phyloP scores from a whole-genome alignment of 1,140 invertebrate species.

The Copidosoma floridanum region DNA sequence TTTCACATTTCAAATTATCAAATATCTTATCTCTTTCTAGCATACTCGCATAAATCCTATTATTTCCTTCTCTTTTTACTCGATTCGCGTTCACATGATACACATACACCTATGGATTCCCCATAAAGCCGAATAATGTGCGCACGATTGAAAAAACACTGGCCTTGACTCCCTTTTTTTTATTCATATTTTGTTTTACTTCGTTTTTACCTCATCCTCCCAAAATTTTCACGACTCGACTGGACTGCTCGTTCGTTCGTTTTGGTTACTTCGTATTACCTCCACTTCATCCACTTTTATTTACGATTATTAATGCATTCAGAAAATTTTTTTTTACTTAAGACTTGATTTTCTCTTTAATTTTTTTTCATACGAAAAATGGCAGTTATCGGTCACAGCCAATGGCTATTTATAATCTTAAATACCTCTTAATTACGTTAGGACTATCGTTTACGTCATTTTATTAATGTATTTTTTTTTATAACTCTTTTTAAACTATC shows the following conservation, averaged over 20 bases:
- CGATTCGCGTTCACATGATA: conserved; percentile 9
- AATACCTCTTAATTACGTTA: conserved; percentile 34
- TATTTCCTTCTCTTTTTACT: conserved; percentile 6
- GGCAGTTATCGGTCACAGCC: conserved; percentile 59
- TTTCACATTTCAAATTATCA: too few species aligned
- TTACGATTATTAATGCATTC: conserved; percentile 1
- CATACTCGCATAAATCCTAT: not conserved
- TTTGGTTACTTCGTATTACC: not conserved
- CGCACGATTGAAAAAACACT: conserved; percentile 25
- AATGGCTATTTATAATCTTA: conserved; percentile 55
- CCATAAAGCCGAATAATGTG: conserved; percentile 25
- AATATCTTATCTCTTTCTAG: conserved; percentile 12
- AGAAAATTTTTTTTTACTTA: conserved; percentile 21
- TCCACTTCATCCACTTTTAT: not conserved
- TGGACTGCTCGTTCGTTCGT: not conserved
- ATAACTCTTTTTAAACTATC: conserved; percentile 25
- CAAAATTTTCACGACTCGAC: too few species aligned
- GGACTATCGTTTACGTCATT: conserved; percentile 22
- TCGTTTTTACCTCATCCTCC: not conserved
- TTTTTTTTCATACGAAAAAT: conserved; percentile 52
- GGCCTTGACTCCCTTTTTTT: conserved; percentile 29
- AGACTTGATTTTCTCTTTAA: conserved; percentile 33
- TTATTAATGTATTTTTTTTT: too few species aligned
- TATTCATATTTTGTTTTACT: conserved; percentile 6
- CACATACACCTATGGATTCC: conserved; percentile 9